Base-by-base conservation (phyloP, 2,797 vertebrate genomes). In the Chloroceryle inda region DNA sequence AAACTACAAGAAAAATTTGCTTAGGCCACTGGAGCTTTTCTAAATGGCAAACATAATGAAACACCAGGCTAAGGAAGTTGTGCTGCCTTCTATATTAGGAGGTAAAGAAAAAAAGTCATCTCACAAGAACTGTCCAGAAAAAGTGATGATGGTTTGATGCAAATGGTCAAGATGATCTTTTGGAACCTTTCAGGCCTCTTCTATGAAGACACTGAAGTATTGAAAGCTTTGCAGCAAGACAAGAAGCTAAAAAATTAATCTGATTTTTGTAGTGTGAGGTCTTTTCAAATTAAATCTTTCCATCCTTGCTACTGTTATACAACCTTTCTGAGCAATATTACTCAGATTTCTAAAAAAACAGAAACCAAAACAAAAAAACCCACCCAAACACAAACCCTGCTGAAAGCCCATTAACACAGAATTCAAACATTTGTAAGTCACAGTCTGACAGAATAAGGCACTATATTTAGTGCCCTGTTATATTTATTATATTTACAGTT, bases 371-470 rank as follows among this genome's bases (percentile, higher is more conserved):
- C 67, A 92, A 72, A 2, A 8, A 29, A 24, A 11, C 6, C 21
- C 45, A 50, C 4, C 44, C 44, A 72, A 2, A 10, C 31, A 18
- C 37, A 45, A 68, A 33, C 88, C 62, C 24, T 62, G n/a, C 49
- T 61, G 66, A 81, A 93, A 92, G 63, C 27, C 80, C 84, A 79
- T 89, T 73, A 94, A 89, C 61, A 74, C 3, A 68, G 40, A 95
- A 81, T 27, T 82, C 63, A 76, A 71, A 52, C 42, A 58, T 38
- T 68, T 67, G 0, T 59, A 92, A 81, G 26, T 86, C 53, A 89
- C 33, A 89, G 79, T 64, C 79, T 68, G 53, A 2, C 58, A 91
- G 73, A 94, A 79, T 44, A 80, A 84, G 79, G 53, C 55, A 76
- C 86, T 92, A 82, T 79, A 89, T 91, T 93, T 89, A 89, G 84